Evolutionary conservation across 92 coral and sea anemone genomes (phyloP).

Genomic region (Pocillopora grandis): DNA sequence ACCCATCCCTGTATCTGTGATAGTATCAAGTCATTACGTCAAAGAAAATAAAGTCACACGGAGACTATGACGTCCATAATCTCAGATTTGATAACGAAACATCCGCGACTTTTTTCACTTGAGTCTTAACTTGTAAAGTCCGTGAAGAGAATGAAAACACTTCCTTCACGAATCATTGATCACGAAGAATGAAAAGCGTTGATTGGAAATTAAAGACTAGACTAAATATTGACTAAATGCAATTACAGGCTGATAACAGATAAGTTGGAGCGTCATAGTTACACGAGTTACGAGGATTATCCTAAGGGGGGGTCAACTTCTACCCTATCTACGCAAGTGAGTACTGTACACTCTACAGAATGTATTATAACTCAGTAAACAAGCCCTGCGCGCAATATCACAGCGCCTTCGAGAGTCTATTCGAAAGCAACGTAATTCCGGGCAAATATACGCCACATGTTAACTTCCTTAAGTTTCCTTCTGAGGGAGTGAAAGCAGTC

Average conservation of each 20-base stretch:
- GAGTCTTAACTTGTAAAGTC: neutral
- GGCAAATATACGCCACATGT: no score
- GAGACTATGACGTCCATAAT: no score
- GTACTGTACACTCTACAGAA: neutral
- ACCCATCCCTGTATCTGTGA: neutral
- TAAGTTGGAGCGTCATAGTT: neutral
- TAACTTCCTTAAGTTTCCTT: no score
- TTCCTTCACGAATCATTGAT: conserved; percentile 1
- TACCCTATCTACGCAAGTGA: neutral
- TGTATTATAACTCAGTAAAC: no score
- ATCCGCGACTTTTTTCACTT: no score
- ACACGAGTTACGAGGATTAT: neutral
- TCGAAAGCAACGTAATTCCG: no score
- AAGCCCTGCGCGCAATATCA: no score
- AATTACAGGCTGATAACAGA: neutral
- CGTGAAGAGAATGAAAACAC: no score
- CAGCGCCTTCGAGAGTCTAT: neutral
- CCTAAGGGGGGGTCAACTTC: conserved; percentile 3
- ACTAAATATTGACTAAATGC: conserved; percentile 14
- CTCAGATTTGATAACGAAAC: no score
- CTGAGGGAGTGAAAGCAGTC: no score
- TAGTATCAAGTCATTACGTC: neutral
- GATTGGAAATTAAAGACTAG: neutral
- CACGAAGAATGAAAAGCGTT: neutral
- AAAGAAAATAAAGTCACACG: neutral